Percentiles rank a stretch among this genome's conserved stretches.
These are phyloP conservation scores for Crotophaga sulcirostris DNA, from an alignment of 2,113 vertebrate genomes.

Conservation along the genomic window DNA sequence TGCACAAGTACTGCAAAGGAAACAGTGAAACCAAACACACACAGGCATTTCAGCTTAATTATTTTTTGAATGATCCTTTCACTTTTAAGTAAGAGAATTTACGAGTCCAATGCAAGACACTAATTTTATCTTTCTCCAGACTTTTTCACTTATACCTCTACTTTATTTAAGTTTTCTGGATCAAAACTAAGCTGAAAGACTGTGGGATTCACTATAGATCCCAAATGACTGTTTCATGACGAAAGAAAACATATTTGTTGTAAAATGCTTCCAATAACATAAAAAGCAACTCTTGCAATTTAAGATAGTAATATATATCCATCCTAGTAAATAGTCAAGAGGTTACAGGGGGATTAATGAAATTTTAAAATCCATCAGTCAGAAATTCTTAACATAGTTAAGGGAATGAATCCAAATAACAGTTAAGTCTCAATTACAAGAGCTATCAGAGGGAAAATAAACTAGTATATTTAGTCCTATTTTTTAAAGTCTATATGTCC, in stretches of 20 bases:
- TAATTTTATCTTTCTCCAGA: neutral
- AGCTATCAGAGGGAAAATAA: neutral
- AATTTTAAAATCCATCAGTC: neutral
- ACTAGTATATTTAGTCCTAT: neutral
- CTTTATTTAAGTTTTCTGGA: neutral
- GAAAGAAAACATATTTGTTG: neutral
- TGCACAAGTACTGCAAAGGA: slow-evolving; percentile 14
- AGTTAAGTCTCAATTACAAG: neutral
- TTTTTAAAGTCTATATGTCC: neutral
- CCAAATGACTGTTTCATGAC: neutral
- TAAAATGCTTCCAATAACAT: neutral
- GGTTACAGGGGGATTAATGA: neutral
- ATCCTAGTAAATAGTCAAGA: neutral
- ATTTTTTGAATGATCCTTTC: neutral
- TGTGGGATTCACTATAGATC: neutral
- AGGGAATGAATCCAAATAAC: neutral
- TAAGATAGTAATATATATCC: neutral
- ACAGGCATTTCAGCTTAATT: neutral
- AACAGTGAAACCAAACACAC: neutral
- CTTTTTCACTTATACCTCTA: neutral
- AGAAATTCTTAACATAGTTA: neutral
- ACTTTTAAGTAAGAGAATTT: neutral
- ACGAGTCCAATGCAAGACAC: neutral
- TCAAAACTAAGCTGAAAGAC: neutral
- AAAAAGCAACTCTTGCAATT: neutral